Conservation (phyloP, 2,888 invertebrate genomes). For the Xanthia icteritia region DNA sequence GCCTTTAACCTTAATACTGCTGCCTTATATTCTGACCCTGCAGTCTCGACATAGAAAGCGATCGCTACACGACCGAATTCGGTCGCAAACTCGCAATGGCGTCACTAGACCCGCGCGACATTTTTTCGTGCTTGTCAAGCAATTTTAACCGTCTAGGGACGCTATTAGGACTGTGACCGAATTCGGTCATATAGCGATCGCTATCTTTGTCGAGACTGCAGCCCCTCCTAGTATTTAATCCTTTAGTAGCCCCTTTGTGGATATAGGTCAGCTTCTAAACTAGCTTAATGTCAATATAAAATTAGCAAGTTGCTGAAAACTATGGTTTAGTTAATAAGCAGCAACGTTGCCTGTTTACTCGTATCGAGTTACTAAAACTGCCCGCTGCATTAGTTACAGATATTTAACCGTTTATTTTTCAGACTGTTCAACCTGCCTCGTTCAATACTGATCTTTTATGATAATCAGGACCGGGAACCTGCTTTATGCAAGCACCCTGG, state of each 20-base stretch:
- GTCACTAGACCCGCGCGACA: no score
- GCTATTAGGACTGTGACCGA: no score
- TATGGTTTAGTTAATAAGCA: neutral
- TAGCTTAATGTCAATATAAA: neutral
- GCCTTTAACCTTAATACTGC: neutral
- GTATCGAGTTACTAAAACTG: neutral
- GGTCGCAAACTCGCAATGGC: no score
- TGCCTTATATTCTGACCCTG: neutral
- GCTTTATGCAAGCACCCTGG: neutral
- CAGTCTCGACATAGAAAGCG: no score
- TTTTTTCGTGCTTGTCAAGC: no score
- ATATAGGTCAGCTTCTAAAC: constrained; percentile 3
- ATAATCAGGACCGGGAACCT: neutral
- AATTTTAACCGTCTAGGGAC: no score
- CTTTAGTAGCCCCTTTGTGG: neutral
- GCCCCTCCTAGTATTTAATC: constrained; percentile 22
- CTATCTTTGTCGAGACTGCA: no score
- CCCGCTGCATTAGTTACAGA: neutral
- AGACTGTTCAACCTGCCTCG: neutral
- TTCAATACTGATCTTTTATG: neutral
- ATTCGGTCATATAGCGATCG: no score
- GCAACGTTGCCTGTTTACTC: no score
- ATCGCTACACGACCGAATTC: no score
- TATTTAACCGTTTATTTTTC: neutral
- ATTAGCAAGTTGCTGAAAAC: neutral